Evolutionary conservation across 2,113 vertebrate genomes (phyloP).

Genomic region (Cercopithecus mona): DNA sequence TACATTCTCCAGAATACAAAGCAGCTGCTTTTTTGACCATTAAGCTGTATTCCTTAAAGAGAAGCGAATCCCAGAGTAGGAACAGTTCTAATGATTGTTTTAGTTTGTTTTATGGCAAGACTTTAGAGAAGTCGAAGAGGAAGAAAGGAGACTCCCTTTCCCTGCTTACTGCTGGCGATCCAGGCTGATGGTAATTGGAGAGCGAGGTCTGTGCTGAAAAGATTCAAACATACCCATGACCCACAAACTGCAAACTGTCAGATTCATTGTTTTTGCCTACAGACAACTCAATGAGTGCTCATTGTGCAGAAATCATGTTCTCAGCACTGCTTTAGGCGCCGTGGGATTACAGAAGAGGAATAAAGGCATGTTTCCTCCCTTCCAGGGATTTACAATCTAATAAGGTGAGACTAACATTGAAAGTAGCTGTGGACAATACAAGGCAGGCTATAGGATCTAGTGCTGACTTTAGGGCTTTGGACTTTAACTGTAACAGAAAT

Average conservation of each 20-base stretch:
- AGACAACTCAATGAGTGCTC: background rate
- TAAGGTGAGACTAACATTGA: background rate
- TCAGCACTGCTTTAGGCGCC: background rate
- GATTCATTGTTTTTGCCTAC: background rate
- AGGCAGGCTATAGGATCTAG: background rate
- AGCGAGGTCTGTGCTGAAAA: background rate
- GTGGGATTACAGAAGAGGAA: background rate
- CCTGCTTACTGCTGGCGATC: background rate
- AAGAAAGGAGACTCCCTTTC: background rate
- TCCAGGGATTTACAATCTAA: background rate
- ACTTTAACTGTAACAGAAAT: slow-evolving; percentile 14
- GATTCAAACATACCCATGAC: background rate
- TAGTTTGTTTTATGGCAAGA: slow-evolving; percentile 3
- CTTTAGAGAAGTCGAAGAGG: background rate
- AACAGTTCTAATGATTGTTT: background rate
- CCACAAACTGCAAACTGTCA: background rate
- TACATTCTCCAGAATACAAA: background rate
- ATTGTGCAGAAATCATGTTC: background rate
- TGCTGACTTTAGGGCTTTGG: background rate
- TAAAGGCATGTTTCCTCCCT: background rate
- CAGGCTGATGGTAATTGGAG: background rate
- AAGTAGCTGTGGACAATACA: background rate
- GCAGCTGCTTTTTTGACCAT: background rate
- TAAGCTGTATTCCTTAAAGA: background rate
- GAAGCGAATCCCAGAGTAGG: background rate